Percentiles rank a stretch among this genome's conserved stretches.
phyloP scores from a whole-genome alignment of 2,888 invertebrate genomes.

The Frankliniella intonsa region DNA sequence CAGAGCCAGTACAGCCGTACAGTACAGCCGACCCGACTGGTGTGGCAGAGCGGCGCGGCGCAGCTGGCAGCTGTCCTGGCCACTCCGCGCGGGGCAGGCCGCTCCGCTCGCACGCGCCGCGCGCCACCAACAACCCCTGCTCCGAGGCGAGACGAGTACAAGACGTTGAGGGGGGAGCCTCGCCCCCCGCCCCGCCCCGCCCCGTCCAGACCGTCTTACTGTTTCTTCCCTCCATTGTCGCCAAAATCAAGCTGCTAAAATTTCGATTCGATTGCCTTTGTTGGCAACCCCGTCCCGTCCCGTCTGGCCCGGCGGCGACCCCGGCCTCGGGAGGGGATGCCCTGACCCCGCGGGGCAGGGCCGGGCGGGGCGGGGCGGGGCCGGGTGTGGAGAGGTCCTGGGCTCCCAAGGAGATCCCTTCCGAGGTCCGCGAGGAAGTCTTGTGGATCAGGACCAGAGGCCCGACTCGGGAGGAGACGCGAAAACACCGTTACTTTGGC shows the following conservation, averaged over 20 bases:
- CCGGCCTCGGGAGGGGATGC: too few relatives aligned
- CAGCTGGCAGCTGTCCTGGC: not conserved
- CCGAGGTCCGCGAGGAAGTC: too few relatives aligned
- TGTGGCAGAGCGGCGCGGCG: not conserved
- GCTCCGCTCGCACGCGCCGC: not conserved
- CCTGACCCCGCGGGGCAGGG: not conserved
- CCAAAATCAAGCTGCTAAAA: constrained; percentile 25
- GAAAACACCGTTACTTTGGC: too few relatives aligned
- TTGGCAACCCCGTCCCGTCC: not conserved
- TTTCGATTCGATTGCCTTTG: constrained; percentile 25
- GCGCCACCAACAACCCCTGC: not conserved
- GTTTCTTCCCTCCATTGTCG: constrained; percentile 19
- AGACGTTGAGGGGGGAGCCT: not conserved
- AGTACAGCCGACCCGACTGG: not conserved
- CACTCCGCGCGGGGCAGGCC: not conserved
- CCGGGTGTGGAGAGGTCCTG: not conserved
- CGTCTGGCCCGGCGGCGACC: too few relatives aligned
- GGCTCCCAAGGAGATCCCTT: too few relatives aligned
- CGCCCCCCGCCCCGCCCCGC: not conserved
- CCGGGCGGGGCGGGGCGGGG: not conserved
- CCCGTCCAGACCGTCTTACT: not conserved
- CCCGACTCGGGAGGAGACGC: too few relatives aligned
- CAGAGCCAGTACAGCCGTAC: too few relatives aligned
- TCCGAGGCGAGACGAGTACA: not conserved
- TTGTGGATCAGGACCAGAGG: too few relatives aligned